A percentile compares a stretch with the other conserved stretches of the same genome.
Conservation (phyloP, 2,113 vertebrate genomes). For the Hippocampus barbouri region DNA sequence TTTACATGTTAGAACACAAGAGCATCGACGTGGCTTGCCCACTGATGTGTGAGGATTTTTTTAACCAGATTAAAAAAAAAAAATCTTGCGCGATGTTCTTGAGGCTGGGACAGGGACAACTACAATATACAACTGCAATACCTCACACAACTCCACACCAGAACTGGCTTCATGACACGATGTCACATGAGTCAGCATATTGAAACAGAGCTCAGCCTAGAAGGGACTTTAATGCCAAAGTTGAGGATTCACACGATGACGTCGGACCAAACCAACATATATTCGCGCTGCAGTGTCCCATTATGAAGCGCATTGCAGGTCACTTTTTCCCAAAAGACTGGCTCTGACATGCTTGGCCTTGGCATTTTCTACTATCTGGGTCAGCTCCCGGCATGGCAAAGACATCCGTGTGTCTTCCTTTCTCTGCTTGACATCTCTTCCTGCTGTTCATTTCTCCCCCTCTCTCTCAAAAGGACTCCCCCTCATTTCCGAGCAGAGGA, state of each 20-base stretch:
- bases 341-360: constrained; percentile 5
- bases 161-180: not conserved
- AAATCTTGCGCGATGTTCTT: too few relatives aligned
- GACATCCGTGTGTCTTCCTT: constrained; percentile 18
- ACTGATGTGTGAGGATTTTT: too few relatives aligned
- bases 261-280: too few relatives aligned
- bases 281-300: not conserved
- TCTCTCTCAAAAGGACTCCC: constrained; percentile 39
- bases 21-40: too few relatives aligned
- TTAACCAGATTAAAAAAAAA: too few relatives aligned
- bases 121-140: too few relatives aligned
- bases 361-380: constrained; percentile 31
- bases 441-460: constrained; percentile 37
- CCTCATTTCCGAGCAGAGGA: constrained; percentile 11
- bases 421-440: constrained; percentile 20
- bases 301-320: not conserved
- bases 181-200: not conserved
- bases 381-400: constrained; percentile 17
- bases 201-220: not conserved
- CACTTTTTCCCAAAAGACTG: not conserved
- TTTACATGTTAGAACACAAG: too few relatives aligned
- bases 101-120: too few relatives aligned
- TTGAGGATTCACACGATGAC: not conserved
- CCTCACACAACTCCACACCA: too few relatives aligned
- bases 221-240: not conserved